Evolutionary conservation across 30 jellyfish, hydroid and myxozoan genomes (phyloP), one percentile per base, ranked within the genome.

Genomic region (Phacellophora camtschatica): DNA sequence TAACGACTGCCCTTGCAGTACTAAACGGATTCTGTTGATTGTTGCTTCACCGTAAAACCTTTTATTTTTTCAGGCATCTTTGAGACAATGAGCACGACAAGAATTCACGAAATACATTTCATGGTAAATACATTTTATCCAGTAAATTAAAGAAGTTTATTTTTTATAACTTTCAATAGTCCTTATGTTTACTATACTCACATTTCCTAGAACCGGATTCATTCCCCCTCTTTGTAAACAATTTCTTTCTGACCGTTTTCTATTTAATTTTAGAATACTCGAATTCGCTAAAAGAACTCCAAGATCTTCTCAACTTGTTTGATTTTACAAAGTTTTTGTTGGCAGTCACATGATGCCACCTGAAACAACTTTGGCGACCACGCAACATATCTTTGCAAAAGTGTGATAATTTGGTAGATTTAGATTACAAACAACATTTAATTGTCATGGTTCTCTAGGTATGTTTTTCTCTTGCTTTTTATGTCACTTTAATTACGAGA

Each of bases 341-440:
- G 71, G 74, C 46, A 54, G 4, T 49, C 49, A 11, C 16, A 43
- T 20, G 56, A 54, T 23, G 56, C 74, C 25, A 20, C 36, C 13
- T 16, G 13, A 5, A 20, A 32, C 12, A 61, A 61, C 16, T 73
- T 73, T 33, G 63, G 80, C 41, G 23, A 32, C 71, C 19, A n/a
- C 57, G 28, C 18, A 58, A 73, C 74, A 30, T 53, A 24, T 54
- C 15, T 23, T 73, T 34, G 63, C 84, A 71, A 46, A 23, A 46
- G 86, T 33, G 86, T 73, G 86, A 73, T 48, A 56, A 25, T 73
- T 73, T 73, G 32, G 62, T 73, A 73, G 86, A 22, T 73, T 71
- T 73, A 73, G 74, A 18, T 32, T n/a, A 22, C 49, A 53, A 73
- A 15, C 62, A 51, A 73, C 41, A 51, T 46, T 46, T 46, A 46